phyloP scores from a whole-genome alignment of 2,888 invertebrate species.

The Zonitis immaculata region DNA sequence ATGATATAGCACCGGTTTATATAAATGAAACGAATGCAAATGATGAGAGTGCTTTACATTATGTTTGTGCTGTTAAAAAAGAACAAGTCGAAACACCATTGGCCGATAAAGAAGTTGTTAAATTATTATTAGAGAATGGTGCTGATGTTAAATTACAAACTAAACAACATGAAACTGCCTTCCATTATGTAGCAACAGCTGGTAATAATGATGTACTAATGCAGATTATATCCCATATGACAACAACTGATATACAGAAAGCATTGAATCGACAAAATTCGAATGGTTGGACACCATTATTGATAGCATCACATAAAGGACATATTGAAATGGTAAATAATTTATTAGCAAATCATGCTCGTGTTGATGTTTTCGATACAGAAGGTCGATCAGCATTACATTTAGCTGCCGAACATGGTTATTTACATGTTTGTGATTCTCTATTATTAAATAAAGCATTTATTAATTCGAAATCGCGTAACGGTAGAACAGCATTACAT shows the following conservation, averaged over 20 bases:
- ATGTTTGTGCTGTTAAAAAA: slow-evolving; percentile 84
- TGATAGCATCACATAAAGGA: slow-evolving; percentile 90
- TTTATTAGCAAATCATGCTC: slow-evolving; percentile 86
- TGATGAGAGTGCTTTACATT: slow-evolving; percentile 92
- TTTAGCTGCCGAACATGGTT: slow-evolving; percentile 91
- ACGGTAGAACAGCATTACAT: slow-evolving; percentile 95
- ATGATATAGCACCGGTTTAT: slow-evolving; percentile 75
- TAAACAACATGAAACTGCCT: slow-evolving; percentile 86
- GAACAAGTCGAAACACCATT: slow-evolving; percentile 69
- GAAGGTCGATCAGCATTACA: slow-evolving; percentile 95
- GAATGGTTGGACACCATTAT: slow-evolving; percentile 93
- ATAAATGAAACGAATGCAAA: slow-evolving; percentile 86
- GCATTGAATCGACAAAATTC: slow-evolving; percentile 92
- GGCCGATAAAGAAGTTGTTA: slow-evolving; percentile 82
- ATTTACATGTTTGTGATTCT: slow-evolving; percentile 82
- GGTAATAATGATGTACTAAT: slow-evolving; percentile 93
- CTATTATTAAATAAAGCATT: slow-evolving; percentile 94
- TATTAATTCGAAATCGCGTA: slow-evolving; percentile 96
- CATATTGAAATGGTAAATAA: slow-evolving; percentile 92
- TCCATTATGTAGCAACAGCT: slow-evolving; percentile 91
- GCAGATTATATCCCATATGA: slow-evolving; percentile 91
- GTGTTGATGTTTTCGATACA: slow-evolving; percentile 97
- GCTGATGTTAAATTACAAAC: slow-evolving; percentile 85
- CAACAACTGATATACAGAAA: slow-evolving; percentile 83
- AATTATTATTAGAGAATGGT: slow-evolving; percentile 82